Conservation (phyloP, 1,140 invertebrate species). For the Drosophila subpulchrella region DNA sequence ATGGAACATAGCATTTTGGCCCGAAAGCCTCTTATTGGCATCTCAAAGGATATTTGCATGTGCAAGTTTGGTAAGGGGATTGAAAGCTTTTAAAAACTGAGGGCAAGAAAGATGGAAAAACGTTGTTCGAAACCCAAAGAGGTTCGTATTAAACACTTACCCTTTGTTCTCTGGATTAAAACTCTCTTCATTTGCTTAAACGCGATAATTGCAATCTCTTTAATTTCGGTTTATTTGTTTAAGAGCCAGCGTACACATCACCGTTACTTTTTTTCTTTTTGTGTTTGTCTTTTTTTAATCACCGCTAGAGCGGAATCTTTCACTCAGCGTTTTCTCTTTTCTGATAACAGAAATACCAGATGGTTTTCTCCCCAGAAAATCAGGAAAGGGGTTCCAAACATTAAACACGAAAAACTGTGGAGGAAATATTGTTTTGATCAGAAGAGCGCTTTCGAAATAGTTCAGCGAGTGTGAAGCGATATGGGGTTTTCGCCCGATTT, state of each 20-base stretch:
- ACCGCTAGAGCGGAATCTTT: conserved; percentile 13
- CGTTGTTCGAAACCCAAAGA: background rate
- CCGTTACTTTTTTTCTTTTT: conserved; percentile 14
- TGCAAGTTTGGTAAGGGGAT: background rate
- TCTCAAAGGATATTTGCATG: conserved; percentile 12
- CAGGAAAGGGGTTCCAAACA: background rate
- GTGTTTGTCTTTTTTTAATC: conserved; percentile 26
- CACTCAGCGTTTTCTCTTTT: conserved; percentile 5
- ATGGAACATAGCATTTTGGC: conserved; percentile 13
- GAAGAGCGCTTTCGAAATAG: conserved; percentile 2
- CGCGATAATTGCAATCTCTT: conserved; percentile 18
- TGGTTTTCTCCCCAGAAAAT: background rate
- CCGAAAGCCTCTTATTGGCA: conserved; percentile 31
- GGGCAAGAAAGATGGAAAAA: background rate
- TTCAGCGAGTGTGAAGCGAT: conserved; percentile 19
- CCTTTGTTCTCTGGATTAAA: conserved; percentile 9
- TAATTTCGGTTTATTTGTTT: conserved; percentile 23
- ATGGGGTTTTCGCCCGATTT: conserved; percentile 4
- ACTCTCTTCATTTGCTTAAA: conserved; percentile 22
- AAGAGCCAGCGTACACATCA: conserved; percentile 1
- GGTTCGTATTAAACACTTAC: conserved; percentile 7
- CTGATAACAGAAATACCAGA: conserved; percentile 26
- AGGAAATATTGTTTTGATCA: conserved; percentile 19
- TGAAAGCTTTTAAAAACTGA: background rate
- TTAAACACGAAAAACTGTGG: conserved; percentile 25